Conservation (phyloP, 2,888 invertebrate genomes). For the Myopa testacea region DNA sequence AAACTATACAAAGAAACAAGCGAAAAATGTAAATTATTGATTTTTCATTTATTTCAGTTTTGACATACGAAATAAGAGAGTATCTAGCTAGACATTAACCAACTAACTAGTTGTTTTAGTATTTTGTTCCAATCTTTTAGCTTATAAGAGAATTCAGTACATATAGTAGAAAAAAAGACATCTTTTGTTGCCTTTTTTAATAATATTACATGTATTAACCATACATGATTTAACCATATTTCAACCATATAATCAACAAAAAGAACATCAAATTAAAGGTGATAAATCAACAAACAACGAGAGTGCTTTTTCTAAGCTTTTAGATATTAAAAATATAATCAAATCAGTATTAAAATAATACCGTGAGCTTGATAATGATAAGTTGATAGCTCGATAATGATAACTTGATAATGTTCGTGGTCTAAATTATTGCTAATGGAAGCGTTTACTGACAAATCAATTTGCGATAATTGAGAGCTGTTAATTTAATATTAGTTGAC, state of each 20-base stretch:
- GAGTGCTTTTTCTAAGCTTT: neutral
- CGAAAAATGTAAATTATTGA: conserved; percentile 43
- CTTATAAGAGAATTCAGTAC: too few relatives aligned
- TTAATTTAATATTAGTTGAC: neutral
- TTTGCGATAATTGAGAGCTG: neutral
- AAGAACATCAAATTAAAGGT: neutral
- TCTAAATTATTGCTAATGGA: too few relatives aligned
- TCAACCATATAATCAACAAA: neutral
- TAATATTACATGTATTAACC: neutral
- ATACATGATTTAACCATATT: too few relatives aligned
- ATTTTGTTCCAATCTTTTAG: neutral
- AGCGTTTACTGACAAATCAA: neutral
- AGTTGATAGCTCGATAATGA: too few relatives aligned
- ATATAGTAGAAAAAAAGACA: too few relatives aligned
- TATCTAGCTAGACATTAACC: neutral
- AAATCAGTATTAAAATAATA: too few relatives aligned
- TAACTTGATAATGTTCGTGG: too few relatives aligned
- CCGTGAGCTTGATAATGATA: too few relatives aligned
- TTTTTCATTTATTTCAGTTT: conserved; percentile 37
- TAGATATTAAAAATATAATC: neutral
- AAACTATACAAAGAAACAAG: neutral
- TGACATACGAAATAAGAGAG: neutral
- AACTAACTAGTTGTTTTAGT: conserved; percentile 10
- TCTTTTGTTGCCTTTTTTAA: neutral
- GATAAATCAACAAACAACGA: neutral